Conservation (phyloP, 2,797 vertebrate species). For the Poecilia picta region DNA sequence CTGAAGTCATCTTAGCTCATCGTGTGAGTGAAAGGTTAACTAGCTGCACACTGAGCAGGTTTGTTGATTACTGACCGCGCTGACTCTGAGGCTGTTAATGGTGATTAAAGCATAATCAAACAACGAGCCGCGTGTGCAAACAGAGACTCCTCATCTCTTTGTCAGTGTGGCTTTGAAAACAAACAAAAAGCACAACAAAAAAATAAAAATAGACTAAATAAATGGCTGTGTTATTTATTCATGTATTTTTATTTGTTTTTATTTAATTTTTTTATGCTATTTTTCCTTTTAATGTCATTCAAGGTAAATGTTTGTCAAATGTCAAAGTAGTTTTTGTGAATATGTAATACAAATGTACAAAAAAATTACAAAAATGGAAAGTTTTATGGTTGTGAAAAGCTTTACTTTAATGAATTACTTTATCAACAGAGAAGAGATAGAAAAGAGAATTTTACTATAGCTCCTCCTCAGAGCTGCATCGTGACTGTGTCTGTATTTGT, state of each 20-base stretch:
- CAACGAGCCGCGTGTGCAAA: slow-evolving; percentile 51
- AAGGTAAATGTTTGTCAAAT: slow-evolving; percentile 84
- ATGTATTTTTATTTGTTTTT: slow-evolving; percentile 3
- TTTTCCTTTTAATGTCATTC: slow-evolving; percentile 81
- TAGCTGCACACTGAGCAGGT: slow-evolving; percentile 48
- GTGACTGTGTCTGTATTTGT: slow-evolving; percentile 73
- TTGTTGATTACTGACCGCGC: slow-evolving; percentile 30
- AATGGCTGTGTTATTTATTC: slow-evolving; percentile 64
- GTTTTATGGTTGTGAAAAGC: slow-evolving; percentile 82
- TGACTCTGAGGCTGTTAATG: slow-evolving; percentile 34
- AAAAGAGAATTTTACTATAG: slow-evolving; percentile 61
- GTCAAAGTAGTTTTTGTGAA: slow-evolving; percentile 83
- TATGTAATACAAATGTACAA: slow-evolving; percentile 81
- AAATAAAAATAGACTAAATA: slow-evolving; percentile 58
- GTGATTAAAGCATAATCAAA: slow-evolving; percentile 36
- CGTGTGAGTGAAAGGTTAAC: slow-evolving; percentile 36
- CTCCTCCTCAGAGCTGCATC: slow-evolving; percentile 63
- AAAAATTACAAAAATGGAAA: slow-evolving; percentile 63
- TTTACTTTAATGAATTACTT: slow-evolving; percentile 79
- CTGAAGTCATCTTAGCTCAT: slow-evolving; percentile 62
- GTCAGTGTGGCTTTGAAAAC: slow-evolving; percentile 65
- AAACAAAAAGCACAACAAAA: slow-evolving; percentile 78
- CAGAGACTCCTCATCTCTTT: slow-evolving; percentile 45
- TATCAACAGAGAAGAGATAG: slow-evolving; percentile 64
- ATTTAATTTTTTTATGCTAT: slow-evolving; percentile 40